These are phyloP conservation scores for Sternarchorhynchus goeldii DNA, from an alignment of 2,797 vertebrate genomes.

Conservation along the genomic window DNA sequence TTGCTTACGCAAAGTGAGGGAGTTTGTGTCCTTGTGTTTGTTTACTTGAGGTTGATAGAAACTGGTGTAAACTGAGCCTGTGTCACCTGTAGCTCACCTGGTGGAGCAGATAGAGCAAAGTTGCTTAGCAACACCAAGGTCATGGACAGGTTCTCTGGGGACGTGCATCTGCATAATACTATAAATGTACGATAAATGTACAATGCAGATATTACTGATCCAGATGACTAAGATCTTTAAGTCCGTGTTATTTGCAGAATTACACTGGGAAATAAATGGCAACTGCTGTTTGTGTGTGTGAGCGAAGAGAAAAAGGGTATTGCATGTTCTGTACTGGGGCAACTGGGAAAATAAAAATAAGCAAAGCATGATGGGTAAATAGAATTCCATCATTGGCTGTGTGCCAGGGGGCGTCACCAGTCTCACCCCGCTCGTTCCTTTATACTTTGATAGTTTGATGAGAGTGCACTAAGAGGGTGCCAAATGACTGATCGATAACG, in stretches of 20 bases:
- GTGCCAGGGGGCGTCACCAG: slow-evolving; percentile 33
- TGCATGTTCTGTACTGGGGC: slow-evolving; percentile 21
- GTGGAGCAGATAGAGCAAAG: not conserved
- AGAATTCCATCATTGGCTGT: slow-evolving; percentile 23
- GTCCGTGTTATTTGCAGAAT: no score
- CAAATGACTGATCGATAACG: slow-evolving; percentile 19
- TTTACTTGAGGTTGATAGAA: not conserved
- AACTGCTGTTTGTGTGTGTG: not conserved
- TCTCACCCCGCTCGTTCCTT: slow-evolving; percentile 1
- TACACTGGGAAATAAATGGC: not conserved
- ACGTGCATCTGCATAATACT: no score
- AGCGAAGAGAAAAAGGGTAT: slow-evolving; percentile 15
- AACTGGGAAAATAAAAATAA: slow-evolving; percentile 43
- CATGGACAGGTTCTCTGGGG: no score
- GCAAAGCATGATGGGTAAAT: slow-evolving; percentile 38
- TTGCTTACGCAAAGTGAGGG: not conserved
- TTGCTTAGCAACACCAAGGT: no score
- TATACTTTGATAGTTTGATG: slow-evolving; percentile 5
- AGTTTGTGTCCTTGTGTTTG: not conserved
- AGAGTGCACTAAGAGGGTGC: slow-evolving; percentile 24
- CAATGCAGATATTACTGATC: no score
- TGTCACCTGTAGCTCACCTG: not conserved
- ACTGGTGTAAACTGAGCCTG: not conserved
- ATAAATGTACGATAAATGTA: no score
- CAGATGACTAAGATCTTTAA: no score